phyloP scores from a whole-genome alignment of 2,888 invertebrate genomes.

The Sesia bembeciformis region DNA sequence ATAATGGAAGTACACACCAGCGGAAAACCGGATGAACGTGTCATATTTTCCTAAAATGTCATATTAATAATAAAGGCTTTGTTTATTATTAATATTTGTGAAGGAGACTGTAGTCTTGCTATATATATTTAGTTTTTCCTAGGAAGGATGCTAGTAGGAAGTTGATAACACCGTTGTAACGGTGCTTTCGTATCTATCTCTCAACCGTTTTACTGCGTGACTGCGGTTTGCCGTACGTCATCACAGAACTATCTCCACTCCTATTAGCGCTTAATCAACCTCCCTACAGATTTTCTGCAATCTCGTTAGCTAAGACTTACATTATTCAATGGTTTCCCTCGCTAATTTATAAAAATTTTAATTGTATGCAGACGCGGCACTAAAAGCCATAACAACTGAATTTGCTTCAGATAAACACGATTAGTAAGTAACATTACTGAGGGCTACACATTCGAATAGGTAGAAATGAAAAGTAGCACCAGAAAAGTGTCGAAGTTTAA shows the following conservation, averaged over 20 bases:
- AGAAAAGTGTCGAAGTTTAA: too few species aligned
- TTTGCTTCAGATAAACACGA: conserved; percentile 49
- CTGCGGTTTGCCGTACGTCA: conserved; percentile 40
- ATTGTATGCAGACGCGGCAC: conserved; percentile 11
- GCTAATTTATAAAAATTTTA: conserved; percentile 9
- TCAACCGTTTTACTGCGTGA: not conserved
- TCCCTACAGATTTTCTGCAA: conserved; percentile 32
- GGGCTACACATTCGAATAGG: conserved; percentile 43
- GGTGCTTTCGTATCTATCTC: not conserved
- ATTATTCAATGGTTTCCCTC: conserved; percentile 36
- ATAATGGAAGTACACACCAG: too few species aligned
- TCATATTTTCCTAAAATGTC: too few species aligned
- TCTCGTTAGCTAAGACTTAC: conserved; percentile 57
- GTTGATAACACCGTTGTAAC: too few species aligned
- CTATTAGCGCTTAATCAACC: conserved; percentile 58
- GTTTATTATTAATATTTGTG: too few species aligned
- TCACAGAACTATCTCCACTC: conserved; percentile 18
- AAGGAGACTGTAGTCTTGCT: too few species aligned
- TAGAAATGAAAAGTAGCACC: conserved; percentile 15
- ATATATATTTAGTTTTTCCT: too few species aligned
- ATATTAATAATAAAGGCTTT: too few species aligned
- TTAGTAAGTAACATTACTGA: conserved; percentile 45
- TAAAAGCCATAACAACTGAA: conserved; percentile 52
- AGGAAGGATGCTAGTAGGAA: too few species aligned
- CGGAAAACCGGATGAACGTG: too few species aligned